Base-by-base conservation (phyloP, 1,140 invertebrate species). In the Cataglyphis hispanica region DNA sequence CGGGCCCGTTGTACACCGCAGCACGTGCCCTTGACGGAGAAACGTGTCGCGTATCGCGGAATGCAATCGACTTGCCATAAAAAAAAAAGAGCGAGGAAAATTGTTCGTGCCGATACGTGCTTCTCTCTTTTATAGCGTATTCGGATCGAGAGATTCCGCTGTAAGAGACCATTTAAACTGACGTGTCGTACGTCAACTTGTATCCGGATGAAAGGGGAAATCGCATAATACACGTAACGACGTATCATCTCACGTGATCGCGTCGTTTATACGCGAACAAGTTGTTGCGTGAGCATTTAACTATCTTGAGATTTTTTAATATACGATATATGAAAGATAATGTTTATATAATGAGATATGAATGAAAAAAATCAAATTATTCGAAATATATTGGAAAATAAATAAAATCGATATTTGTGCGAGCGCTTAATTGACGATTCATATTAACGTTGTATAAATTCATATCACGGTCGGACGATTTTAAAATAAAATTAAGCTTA, bases 1-100 rank as follows among this genome's bases (percentile, higher is more conserved):
- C 50, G n/a, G 31, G 25, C 77, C 50, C 19, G 2, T 60, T 50
- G 40, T 58, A 16, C 16, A 50, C n/a, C 67, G 19, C 34, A 25
- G 64, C 77, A 81, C 67, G 67, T 74, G 78, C 37, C 25, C 8
- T 60, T 56, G 66, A 40, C 46, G 50, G 66, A 31, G 78, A 72
- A 83, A 83, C 78, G 53, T 22, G 43, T 69, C 56, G 53, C 53
- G 56, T 83, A 83, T 83, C 78, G 27, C 56, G 16, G 4, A 7
- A n/a, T 19, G 34, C 78, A 83, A 74, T 74, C 78, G 56, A 46
- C 3, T 46, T 22, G 53, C 4, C 64, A 19, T 43, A 61, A 46
- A 83, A 76, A 61, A 61, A 61, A 31, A 40, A 64, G 22, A 67
- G 13, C 7, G n/a, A 19, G 31, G 25, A 27, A 56, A 34, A 69